Evolutionary conservation across 2,888 invertebrate species (phyloP).

Genomic region (Aporophyla lueneburgensis): DNA sequence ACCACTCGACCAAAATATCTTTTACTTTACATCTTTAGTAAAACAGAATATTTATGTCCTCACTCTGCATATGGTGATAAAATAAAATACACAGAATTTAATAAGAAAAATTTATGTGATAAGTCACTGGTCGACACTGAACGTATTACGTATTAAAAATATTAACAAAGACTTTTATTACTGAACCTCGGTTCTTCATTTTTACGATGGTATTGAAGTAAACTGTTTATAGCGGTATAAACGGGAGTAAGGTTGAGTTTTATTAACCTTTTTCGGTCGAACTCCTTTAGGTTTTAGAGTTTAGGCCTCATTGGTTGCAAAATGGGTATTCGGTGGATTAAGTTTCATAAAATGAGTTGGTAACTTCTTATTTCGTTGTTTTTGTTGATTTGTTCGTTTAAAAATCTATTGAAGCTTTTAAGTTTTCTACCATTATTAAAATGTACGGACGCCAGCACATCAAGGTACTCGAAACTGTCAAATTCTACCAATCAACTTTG

Average conservation of each 20-base stretch:
- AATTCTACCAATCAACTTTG: no score
- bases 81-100: slow-evolving; percentile 54
- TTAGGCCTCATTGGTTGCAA: slow-evolving; percentile 61
- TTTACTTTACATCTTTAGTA: slow-evolving; percentile 38
- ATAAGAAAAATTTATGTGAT: slow-evolving; percentile 61
- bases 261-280: slow-evolving; percentile 64
- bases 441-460: no score
- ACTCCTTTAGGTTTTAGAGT: slow-evolving; percentile 60
- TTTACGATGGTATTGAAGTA: slow-evolving; percentile 67
- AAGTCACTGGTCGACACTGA: slow-evolving; percentile 52
- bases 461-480: no score
- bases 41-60: slow-evolving; percentile 39
- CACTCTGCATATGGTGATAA: slow-evolving; percentile 57
- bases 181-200: slow-evolving; percentile 64
- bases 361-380: slow-evolving; percentile 17
- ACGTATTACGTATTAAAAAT: slow-evolving; percentile 66
- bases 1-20: slow-evolving; percentile 12
- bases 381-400: neutral
- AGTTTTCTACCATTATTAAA: neutral
- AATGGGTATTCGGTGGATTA: slow-evolving; percentile 57
- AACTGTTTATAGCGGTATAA: slow-evolving; percentile 68
- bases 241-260: slow-evolving; percentile 63
- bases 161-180: slow-evolving; percentile 68
- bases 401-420: neutral
- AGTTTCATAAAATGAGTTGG: slow-evolving; percentile 29